These are phyloP conservation scores for Montifringilla adamsi DNA, from an alignment of 2,113 vertebrate genomes.

Conservation along the genomic window DNA sequence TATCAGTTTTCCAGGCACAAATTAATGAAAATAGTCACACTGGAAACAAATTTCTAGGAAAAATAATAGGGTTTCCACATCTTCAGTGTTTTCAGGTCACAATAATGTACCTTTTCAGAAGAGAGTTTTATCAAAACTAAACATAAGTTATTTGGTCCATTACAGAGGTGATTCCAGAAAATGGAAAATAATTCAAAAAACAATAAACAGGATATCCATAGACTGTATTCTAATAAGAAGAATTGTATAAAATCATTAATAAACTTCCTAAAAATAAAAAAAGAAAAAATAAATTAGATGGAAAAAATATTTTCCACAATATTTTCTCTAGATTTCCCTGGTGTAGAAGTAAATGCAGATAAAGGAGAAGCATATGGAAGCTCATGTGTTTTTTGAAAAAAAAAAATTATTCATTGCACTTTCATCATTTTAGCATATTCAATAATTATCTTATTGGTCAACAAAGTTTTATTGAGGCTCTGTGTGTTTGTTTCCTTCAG, in stretches of 20 bases:
- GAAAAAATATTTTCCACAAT: background rate
- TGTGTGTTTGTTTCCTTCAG: background rate
- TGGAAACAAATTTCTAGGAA: background rate
- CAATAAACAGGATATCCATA: background rate
- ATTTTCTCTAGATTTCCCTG: background rate
- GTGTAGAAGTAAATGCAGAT: background rate
- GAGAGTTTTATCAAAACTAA: background rate
- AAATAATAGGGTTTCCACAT: background rate
- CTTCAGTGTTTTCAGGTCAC: background rate
- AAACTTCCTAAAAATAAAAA: background rate
- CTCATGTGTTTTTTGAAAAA: background rate
- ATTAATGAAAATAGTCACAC: background rate
- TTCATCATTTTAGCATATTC: background rate
- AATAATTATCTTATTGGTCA: slow-evolving; percentile 27
- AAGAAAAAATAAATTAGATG: background rate
- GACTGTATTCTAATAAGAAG: background rate
- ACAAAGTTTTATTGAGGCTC: background rate
- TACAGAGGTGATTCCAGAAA: background rate
- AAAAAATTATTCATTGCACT: background rate
- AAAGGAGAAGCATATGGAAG: background rate
- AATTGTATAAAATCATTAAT: background rate
- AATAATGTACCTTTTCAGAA: background rate
- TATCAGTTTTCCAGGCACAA: background rate
- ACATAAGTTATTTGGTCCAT: background rate
- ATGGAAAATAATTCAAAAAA: background rate